phyloP scores from a whole-genome alignment of 2,797 vertebrate species.

The Acanthiza pusilla region DNA sequence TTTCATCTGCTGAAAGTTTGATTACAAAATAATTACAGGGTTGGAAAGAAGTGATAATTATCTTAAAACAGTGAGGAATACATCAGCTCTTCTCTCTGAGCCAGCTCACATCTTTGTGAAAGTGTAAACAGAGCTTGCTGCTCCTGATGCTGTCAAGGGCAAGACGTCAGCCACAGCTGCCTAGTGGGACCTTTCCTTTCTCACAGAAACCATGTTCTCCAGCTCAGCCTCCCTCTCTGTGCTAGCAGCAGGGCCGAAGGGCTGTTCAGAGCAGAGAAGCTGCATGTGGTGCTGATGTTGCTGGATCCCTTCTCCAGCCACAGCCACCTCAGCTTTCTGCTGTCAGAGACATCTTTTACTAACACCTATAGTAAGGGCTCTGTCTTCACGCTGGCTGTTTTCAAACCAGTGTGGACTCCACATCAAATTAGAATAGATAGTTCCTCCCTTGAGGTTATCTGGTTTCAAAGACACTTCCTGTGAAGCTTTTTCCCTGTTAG shows the following conservation, averaged over 20 bases:
- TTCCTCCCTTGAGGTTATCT: background rate
- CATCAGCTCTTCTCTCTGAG: background rate
- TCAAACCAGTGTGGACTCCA: background rate
- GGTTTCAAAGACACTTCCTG: background rate
- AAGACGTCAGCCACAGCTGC: background rate
- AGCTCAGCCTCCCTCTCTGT: background rate
- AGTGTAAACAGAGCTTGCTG: background rate
- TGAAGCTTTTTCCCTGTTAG: background rate
- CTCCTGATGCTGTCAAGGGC: background rate
- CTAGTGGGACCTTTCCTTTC: background rate
- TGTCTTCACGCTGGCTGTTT: background rate
- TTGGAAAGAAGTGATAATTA: background rate
- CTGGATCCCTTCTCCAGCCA: background rate
- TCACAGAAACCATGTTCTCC: background rate
- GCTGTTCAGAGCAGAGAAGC: background rate
- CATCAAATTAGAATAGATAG: background rate
- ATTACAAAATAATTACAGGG: background rate
- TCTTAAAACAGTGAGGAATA: background rate
- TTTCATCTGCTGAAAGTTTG: background rate
- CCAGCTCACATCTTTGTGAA: background rate
- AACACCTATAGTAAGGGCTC: background rate
- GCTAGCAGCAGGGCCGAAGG: background rate
- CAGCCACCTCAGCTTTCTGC: background rate
- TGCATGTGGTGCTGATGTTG: background rate
- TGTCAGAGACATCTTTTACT: background rate